phyloP scores from a whole-genome alignment of 92 coral and sea anemone species.

The Umimayanthus kanabou region DNA sequence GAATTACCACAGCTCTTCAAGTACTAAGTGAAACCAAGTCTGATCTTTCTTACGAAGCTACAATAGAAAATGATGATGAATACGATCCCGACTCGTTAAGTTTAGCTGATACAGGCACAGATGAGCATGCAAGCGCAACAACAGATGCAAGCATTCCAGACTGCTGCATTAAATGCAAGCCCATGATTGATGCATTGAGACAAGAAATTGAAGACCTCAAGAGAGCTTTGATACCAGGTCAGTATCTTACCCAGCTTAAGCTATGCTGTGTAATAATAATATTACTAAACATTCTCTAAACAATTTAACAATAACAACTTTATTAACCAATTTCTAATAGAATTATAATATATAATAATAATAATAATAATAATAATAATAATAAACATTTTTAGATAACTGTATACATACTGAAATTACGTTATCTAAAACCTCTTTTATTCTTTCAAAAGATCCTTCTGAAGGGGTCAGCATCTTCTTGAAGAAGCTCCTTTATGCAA shows the following conservation, averaged over 20 bases:
- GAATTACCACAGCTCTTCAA: background rate
- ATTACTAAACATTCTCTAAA: no score
- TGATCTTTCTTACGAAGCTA: background rate
- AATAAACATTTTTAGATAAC: background rate
- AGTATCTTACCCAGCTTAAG: no score
- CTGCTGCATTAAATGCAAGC: background rate
- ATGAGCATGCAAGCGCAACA: no score
- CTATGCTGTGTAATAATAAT: no score
- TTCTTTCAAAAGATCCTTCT: conserved; percentile 6
- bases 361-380: no score
- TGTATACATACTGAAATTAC: background rate
- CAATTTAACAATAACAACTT: no score
- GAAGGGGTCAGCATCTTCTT: background rate
- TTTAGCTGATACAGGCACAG: background rate
- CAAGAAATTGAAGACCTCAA: background rate
- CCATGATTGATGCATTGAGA: background rate
- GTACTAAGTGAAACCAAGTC: background rate
- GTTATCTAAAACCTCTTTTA: background rate
- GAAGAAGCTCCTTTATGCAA: background rate
- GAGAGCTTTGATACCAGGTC: background rate
- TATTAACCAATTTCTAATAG: no score
- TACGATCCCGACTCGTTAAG: background rate
- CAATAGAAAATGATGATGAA: background rate
- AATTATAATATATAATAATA: no score
- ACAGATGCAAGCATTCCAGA: no score